phyloP scores from a whole-genome alignment of 2,797 vertebrate species.

The Acomys russatus region DNA sequence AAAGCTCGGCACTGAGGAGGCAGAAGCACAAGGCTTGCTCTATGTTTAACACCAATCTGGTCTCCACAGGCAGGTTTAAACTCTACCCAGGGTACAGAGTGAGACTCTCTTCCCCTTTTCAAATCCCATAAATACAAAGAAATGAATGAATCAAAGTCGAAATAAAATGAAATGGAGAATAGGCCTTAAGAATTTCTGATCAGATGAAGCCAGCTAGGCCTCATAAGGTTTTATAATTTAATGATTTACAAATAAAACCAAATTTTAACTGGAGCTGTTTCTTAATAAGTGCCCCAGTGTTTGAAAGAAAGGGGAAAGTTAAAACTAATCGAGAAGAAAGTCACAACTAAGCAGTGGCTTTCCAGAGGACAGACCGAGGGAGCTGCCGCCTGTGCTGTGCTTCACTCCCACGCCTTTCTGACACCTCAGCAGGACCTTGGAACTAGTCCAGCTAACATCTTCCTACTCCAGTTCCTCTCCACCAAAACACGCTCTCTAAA shows the following conservation, averaged over 20 bases:
- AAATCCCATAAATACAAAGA: background rate
- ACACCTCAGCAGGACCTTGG: background rate
- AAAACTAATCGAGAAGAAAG: background rate
- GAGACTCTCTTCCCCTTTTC: background rate
- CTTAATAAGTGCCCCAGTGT: background rate
- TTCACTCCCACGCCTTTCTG: background rate
- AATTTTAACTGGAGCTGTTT: background rate
- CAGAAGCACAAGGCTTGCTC: background rate
- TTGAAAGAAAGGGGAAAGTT: background rate
- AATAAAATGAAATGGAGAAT: background rate
- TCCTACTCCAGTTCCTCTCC: background rate
- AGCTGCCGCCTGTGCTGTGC: background rate
- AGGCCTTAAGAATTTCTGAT: background rate
- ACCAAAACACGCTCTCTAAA: background rate
- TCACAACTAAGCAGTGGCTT: background rate
- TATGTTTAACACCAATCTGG: background rate
- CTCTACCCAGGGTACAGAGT: background rate
- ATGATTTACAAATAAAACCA: conserved; percentile 18
- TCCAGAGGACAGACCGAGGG: background rate
- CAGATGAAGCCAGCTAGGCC: background rate
- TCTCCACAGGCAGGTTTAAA: background rate
- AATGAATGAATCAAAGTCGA: background rate
- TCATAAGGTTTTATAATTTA: background rate
- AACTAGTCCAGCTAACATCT: background rate
- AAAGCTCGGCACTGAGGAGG: background rate